These are phyloP conservation scores for Chiloscyllium punctatum DNA, from an alignment of 2,797 vertebrate species.

Conservation along the genomic window DNA sequence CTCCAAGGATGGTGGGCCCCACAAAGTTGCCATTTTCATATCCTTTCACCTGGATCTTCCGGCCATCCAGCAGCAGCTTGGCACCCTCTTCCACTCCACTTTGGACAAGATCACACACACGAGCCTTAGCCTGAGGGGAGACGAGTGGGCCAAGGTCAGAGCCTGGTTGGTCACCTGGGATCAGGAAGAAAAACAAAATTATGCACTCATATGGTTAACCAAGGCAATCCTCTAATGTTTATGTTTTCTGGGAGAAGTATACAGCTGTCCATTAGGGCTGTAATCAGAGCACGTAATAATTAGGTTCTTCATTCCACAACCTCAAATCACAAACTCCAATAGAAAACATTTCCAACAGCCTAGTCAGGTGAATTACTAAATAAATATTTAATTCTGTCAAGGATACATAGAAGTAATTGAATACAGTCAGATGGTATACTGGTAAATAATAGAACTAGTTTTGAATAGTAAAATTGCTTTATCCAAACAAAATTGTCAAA, in stretches of 20 bases:
- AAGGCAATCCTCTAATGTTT: not conserved
- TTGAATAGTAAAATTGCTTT: not conserved
- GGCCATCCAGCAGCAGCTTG: conserved; percentile 78
- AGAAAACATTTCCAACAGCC: not conserved
- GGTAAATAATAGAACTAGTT: no score
- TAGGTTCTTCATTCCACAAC: no score
- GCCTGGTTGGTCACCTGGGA: conserved; percentile 84
- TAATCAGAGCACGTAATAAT: not conserved
- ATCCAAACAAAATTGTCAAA: not conserved
- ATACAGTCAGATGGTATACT: not conserved
- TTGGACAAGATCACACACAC: conserved; percentile 81
- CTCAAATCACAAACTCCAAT: not conserved
- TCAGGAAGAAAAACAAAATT: not conserved
- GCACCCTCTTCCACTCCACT: conserved; percentile 84
- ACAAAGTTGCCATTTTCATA: conserved; percentile 93
- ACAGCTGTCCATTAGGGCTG: not conserved
- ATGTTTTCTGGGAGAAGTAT: not conserved
- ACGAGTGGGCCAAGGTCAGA: conserved; percentile 91
- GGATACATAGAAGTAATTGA: not conserved
- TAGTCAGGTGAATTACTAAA: not conserved
- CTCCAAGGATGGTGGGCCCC: conserved; percentile 80
- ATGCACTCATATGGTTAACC: not conserved
- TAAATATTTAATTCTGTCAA: not conserved
- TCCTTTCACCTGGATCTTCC: conserved; percentile 81
- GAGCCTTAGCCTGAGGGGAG: conserved; percentile 75